A percentile compares a stretch with the other conserved stretches of the same genome.
Evolutionary conservation across 2,888 invertebrate species (phyloP).

Genomic region (Galeruca laticollis): DNA sequence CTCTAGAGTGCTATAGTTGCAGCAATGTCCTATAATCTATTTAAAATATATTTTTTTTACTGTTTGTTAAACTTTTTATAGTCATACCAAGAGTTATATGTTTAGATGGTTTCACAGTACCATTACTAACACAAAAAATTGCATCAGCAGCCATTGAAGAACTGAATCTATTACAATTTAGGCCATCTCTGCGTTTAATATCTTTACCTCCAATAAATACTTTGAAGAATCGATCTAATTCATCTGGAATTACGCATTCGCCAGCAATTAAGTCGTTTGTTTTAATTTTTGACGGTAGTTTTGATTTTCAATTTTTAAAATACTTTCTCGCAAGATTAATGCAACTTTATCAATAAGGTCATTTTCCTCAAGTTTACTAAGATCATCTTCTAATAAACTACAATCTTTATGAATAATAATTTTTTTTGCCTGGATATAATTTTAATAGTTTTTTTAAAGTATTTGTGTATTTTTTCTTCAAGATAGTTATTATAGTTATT

Average conservation of each 20-base stretch:
- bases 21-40: conserved; percentile 40
- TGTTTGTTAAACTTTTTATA: conserved; percentile 38
- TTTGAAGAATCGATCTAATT: conserved; percentile 7
- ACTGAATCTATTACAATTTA: conserved; percentile 18
- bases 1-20: conserved; percentile 35
- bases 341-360: conserved; percentile 1
- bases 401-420: conserved; percentile 4
- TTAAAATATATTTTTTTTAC: conserved; percentile 44
- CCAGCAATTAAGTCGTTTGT: conserved; percentile 11
- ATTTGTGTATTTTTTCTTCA: not conserved
- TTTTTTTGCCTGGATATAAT: conserved; percentile 2
- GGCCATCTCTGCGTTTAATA: not conserved
- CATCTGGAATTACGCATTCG: conserved; percentile 3
- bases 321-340: conserved; percentile 6
- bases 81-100: conserved; percentile 32
- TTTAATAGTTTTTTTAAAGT: conserved; percentile 6
- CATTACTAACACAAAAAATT: conserved; percentile 51
- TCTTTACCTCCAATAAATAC: not conserved
- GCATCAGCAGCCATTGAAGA: conserved; percentile 13
- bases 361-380: not conserved
- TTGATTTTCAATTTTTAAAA: conserved; percentile 8
- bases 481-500: conserved; percentile 9
- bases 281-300: conserved; percentile 3
- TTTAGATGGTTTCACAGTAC: conserved; percentile 45
- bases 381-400: conserved; percentile 4